Evolutionary conservation across 64 coral and sea anemone species (phyloP), one percentile per base, ranked within the genome.

Genomic region (Orbicella faveolata): DNA sequence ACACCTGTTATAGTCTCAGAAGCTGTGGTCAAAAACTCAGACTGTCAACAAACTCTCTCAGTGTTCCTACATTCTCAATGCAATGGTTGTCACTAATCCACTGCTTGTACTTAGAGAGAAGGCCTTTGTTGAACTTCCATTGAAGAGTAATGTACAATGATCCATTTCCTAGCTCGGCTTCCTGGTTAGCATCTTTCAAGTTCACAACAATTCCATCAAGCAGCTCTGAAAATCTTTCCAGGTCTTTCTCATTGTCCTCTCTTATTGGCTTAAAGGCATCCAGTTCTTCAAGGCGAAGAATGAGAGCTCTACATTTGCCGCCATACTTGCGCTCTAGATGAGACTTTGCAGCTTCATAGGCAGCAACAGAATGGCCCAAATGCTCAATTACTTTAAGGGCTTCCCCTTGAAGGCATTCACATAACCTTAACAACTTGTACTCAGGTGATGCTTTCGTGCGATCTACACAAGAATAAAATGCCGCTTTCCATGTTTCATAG

Each of bases 401-500:
- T n/a, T n/a, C n/a, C n/a, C n/a, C n/a, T n/a, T n/a, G n/a, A n/a
- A n/a, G 20, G 63, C 86, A 87, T n/a, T 88, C 78, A 25, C 35
- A 77, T 64, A 93, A 68, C 16, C 87, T 51, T 74, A 95, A 65
- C 48, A 95, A 70, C 59, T 95, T 95, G 61, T 89, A 90, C 59
- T 94, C 81, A 34, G 93, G 88, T 33, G 75, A 87, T n/a, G n/a
- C n/a, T n/a, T n/a, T n/a, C n/a, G n/a, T n/a, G n/a, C n/a, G n/a
- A n/a, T n/a, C n/a, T n/a, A n/a, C n/a, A n/a, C n/a, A n/a, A n/a
- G n/a, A n/a, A n/a, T n/a, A n/a, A n/a, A n/a, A n/a, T n/a, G n/a
- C n/a, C 10, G 88, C 88, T 48, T 94, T 94, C 93, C 93, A 94
- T 54, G 70, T 65, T 78, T 94, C 93, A 65, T 87, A 94, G 57